Conservation (phyloP, 1,140 invertebrate species). For the Heliconius melpomene region DNA sequence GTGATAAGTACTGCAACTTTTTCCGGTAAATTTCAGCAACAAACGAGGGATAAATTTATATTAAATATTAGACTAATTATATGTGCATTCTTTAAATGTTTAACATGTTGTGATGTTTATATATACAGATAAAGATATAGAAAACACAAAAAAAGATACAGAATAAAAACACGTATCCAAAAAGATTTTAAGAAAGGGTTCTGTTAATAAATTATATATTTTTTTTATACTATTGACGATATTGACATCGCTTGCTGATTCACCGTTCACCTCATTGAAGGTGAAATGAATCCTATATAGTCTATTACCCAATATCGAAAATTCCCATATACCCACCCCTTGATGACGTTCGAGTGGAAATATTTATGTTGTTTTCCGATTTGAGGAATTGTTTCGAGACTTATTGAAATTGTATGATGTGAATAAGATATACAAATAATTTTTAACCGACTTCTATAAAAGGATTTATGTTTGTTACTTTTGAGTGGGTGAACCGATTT, state of each 20-base stretch:
- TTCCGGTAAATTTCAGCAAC: too few relatives aligned
- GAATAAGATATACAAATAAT: not conserved
- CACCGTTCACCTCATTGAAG: conserved; percentile 46
- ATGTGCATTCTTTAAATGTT: too few relatives aligned
- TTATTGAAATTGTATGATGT: not conserved
- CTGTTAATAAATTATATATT: conserved; percentile 54
- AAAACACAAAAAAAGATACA: too few relatives aligned
- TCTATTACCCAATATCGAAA: conserved; percentile 28
- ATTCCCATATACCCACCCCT: conserved; percentile 1
- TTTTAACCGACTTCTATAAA: too few relatives aligned
- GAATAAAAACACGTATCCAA: not conserved
- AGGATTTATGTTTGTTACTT: too few relatives aligned
- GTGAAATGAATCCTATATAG: conserved; percentile 46
- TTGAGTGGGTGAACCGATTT: too few relatives aligned
- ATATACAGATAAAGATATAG: too few relatives aligned
- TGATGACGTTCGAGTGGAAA: conserved; percentile 19
- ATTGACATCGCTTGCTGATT: conserved; percentile 35
- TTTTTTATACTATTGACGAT: conserved; percentile 43
- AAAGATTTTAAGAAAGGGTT: conserved; percentile 47
- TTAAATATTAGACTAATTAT: too few relatives aligned
- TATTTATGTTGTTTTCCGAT: conserved; percentile 15
- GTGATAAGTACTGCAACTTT: too few relatives aligned
- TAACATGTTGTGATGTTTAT: too few relatives aligned
- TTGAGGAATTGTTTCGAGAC: conserved; percentile 1
- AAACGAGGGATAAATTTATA: too few relatives aligned